Evolutionary conservation across 2,888 invertebrate species (phyloP).

Genomic region (Pseudanteris insignis): DNA sequence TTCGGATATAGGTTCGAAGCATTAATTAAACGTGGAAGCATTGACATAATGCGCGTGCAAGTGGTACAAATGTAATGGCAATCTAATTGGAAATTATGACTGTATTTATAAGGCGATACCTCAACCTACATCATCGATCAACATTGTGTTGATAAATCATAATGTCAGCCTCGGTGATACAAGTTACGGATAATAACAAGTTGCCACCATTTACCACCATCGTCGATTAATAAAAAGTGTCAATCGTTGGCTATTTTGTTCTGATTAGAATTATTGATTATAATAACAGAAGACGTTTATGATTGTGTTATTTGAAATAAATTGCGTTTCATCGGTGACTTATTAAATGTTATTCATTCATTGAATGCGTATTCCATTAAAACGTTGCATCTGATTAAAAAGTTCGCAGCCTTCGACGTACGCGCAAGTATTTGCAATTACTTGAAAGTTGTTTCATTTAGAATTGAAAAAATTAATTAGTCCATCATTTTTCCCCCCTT

Average conservation of each 20-base stretch:
- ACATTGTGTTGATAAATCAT: constrained; percentile 20
- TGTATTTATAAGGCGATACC: constrained; percentile 10
- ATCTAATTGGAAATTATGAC: constrained; percentile 22
- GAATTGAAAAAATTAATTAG: constrained; percentile 2
- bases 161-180: no score
- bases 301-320: no score
- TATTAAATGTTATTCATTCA: no score
- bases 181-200: no score
- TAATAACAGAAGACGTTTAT: no score
- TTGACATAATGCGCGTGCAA: constrained; percentile 7
- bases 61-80: constrained; percentile 9
- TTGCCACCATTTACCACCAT: no score
- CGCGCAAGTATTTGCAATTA: constrained; percentile 10
- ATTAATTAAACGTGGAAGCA: constrained; percentile 20
- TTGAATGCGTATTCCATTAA: no score
- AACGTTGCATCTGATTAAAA: constrained; percentile 12
- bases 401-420: constrained; percentile 7
- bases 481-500: no score
- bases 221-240: no score
- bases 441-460: constrained; percentile 19
- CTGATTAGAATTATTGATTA: no score
- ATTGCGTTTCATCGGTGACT: no score
- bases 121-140: constrained; percentile 6
- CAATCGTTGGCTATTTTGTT: no score
- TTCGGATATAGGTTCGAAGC: constrained; percentile 15